phyloP scores from a whole-genome alignment of 2,113 vertebrate genomes.

The Myrmophylax atrothorax region DNA sequence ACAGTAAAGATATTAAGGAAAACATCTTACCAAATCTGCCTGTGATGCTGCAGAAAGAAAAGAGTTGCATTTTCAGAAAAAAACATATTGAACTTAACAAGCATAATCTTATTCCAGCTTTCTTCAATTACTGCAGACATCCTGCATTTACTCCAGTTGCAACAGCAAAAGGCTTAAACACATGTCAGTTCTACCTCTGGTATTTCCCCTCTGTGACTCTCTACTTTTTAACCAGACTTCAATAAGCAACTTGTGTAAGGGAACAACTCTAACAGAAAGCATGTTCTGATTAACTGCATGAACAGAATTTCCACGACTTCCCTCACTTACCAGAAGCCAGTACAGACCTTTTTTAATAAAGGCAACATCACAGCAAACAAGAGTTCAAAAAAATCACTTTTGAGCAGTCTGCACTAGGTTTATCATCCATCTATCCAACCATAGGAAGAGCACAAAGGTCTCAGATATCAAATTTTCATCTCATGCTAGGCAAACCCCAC shows the following conservation, averaged over 20 bases:
- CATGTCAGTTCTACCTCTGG: neutral
- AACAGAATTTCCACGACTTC: neutral
- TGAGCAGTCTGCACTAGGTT: neutral
- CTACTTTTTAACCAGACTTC: neutral
- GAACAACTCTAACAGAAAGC: neutral
- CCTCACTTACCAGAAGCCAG: neutral
- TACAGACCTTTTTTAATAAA: neutral
- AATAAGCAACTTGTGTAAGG: neutral
- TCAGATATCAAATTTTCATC: neutral
- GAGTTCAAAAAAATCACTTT: neutral
- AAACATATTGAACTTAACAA: neutral
- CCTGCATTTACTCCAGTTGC: neutral
- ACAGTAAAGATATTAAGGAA: neutral
- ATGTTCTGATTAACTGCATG: neutral
- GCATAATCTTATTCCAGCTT: neutral
- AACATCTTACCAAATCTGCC: conserved; percentile 68
- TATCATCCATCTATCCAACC: neutral
- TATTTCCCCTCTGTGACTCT: neutral
- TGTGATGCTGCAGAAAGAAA: conserved; percentile 62
- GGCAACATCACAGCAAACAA: neutral
- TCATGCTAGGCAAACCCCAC: neutral
- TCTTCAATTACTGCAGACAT: neutral
- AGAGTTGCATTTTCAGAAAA: conserved; percentile 36
- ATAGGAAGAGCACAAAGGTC: neutral
- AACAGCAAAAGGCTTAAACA: neutral